Evolutionary conservation across 2,797 vertebrate genomes (phyloP), one percentile per base, ranked within the genome.

Genomic region (Propithecus perrieri): DNA sequence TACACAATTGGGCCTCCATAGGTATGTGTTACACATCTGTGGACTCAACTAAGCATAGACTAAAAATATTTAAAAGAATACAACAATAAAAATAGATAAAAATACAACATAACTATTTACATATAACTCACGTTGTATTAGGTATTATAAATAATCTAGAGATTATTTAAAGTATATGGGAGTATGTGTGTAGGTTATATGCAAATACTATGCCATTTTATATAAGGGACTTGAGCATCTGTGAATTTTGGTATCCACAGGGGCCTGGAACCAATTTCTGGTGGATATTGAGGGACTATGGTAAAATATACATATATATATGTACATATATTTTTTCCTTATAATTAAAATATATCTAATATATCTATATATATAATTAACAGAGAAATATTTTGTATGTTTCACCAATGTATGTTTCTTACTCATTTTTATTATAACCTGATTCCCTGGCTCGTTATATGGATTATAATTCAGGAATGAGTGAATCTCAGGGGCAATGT

Each of bases 381-480:
- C 12, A 50, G 4, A 50, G 6, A 50, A 79, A 30, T 69, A 43
- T 57, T 57, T 91, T 75, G 50, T 20, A 28, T n/a, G 14, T 59
- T 72, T 72, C 30, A 22, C 14, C 85, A 38, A 69, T 81, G 81
- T 87, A 50, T 55, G 33, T 76, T 4, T 3, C 7, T 72, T 38
- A 81, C 4, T 57, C 35, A 75, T 35, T 67, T 85, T 17, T 63
- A 18, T 53, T 46, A 28, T 46, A 53, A 71, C 5, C 13, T 18
- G 28, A 20, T 48, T 93, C 50, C 46, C 18, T 67, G 30, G 12
- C 33, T 89, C 5, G 35, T 74, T 67, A 14, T 17, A 61, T 71
- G 26, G 33, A 75, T 89, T 85, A 89, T 75, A 85, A 89, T 96
- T 89, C 28, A 94, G 24, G 24, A 28, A 84, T 85, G 20, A 43